A percentile compares a stretch with the other conserved stretches of the same genome.
Evolutionary conservation across 1,140 invertebrate species (phyloP).

Genomic region (Trichonephila clavipes): DNA sequence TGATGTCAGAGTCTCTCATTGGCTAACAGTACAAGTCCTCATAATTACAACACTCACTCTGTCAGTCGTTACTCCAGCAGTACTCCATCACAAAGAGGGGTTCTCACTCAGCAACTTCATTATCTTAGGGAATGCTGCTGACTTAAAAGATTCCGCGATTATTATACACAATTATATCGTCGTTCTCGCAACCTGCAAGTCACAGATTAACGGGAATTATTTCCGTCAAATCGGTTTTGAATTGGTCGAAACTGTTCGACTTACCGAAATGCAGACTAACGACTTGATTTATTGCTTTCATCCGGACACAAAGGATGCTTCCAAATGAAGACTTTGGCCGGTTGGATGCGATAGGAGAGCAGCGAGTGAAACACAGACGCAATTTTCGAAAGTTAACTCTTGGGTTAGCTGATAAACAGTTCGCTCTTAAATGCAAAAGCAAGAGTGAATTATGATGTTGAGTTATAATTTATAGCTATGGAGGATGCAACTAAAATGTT

Average conservation of each 20-base stretch:
- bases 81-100: constrained; percentile 53
- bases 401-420: not conserved
- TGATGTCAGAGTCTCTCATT: constrained; percentile 35
- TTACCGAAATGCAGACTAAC: constrained; percentile 13
- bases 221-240: constrained; percentile 55
- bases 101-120: constrained; percentile 44
- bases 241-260: constrained; percentile 10
- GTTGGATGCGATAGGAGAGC: not conserved
- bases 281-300: constrained; percentile 19
- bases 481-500: not conserved
- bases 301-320: not conserved
- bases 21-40: not conserved
- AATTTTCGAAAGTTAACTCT: constrained; percentile 25
- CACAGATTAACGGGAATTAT: constrained; percentile 45
- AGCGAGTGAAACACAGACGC: not conserved
- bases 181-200: constrained; percentile 5
- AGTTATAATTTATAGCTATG: too few relatives aligned
- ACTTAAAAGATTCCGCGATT: constrained; percentile 65
- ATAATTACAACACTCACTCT: constrained; percentile 40
- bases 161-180: constrained; percentile 63
- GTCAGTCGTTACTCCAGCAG: constrained; percentile 45
- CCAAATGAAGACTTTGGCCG: not conserved
- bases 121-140: constrained; percentile 59
- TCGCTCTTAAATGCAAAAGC: not conserved
- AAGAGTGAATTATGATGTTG: not conserved